Conservation (phyloP, 1,140 invertebrate genomes). For the Parapsyche elsis region DNA sequence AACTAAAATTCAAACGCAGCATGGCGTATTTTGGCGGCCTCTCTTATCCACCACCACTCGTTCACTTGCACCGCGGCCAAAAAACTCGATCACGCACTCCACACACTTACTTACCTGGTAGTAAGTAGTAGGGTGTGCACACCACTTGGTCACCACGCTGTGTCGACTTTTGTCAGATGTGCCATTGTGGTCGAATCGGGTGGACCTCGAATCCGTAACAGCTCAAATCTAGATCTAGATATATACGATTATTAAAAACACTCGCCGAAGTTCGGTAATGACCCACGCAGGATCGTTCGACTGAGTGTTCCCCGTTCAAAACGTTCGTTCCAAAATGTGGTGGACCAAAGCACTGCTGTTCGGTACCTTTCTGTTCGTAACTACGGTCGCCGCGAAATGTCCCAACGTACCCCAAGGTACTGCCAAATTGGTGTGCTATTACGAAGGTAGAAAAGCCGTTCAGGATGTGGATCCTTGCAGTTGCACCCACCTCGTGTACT, state of each 20-base stretch:
- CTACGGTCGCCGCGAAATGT: slow-evolving; percentile 46
- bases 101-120: slow-evolving; percentile 17
- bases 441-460: slow-evolving; percentile 46
- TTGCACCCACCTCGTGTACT: slow-evolving; percentile 67
- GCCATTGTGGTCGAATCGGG: slow-evolving; percentile 37
- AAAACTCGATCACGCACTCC: slow-evolving; percentile 22
- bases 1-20: no score
- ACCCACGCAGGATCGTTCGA: background rate
- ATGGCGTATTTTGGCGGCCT: no score
- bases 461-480: slow-evolving; percentile 60
- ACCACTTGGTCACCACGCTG: slow-evolving; percentile 24
- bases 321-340: background rate
- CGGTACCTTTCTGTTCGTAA: slow-evolving; percentile 25
- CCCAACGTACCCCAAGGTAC: slow-evolving; percentile 58
- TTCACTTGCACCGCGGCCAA: background rate
- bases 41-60: slow-evolving; percentile 27
- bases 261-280: background rate
- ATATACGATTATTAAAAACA: background rate
- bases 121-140: slow-evolving; percentile 21
- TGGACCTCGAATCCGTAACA: slow-evolving; percentile 38
- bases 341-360: background rate
- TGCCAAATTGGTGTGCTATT: slow-evolving; percentile 64
- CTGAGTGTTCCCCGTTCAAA: background rate
- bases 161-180: slow-evolving; percentile 17
- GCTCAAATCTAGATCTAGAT: background rate